Conservation (phyloP, 2,888 invertebrate species). For the Andrena minutula region DNA sequence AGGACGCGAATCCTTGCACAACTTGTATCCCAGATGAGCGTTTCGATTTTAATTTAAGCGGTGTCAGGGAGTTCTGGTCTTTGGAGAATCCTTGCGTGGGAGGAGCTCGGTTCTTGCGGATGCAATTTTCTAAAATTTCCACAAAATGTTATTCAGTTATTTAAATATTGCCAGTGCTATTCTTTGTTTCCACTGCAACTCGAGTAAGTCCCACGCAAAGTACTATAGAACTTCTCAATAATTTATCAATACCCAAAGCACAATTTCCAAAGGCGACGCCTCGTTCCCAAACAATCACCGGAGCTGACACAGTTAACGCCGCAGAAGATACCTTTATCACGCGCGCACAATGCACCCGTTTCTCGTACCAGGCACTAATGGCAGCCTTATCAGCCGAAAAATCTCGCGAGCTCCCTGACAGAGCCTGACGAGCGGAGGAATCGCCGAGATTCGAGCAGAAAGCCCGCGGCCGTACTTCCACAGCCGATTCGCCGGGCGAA, state of each 20-base stretch:
- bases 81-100: too few relatives aligned
- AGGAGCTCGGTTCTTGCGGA: too few relatives aligned
- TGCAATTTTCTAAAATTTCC: too few relatives aligned
- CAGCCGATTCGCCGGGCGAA: slow-evolving; percentile 2
- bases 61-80: too few relatives aligned
- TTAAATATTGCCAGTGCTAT: too few relatives aligned
- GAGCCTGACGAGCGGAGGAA: not conserved
- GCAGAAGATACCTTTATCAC: slow-evolving; percentile 23
- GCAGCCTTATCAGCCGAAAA: not conserved
- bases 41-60: too few relatives aligned
- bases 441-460: not conserved
- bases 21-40: too few relatives aligned
- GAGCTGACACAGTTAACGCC: slow-evolving; percentile 1
- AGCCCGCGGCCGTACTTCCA: not conserved
- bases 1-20: not conserved
- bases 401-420: not conserved
- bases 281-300: not conserved
- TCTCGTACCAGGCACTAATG: not conserved
- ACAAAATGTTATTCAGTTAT: too few relatives aligned
- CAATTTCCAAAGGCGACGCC: not conserved
- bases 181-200: not conserved
- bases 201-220: not conserved
- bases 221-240: not conserved
- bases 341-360: not conserved
- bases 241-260: not conserved